Evolutionary conservation across 2,113 vertebrate species (phyloP).

Genomic region (Caretta caretta): DNA sequence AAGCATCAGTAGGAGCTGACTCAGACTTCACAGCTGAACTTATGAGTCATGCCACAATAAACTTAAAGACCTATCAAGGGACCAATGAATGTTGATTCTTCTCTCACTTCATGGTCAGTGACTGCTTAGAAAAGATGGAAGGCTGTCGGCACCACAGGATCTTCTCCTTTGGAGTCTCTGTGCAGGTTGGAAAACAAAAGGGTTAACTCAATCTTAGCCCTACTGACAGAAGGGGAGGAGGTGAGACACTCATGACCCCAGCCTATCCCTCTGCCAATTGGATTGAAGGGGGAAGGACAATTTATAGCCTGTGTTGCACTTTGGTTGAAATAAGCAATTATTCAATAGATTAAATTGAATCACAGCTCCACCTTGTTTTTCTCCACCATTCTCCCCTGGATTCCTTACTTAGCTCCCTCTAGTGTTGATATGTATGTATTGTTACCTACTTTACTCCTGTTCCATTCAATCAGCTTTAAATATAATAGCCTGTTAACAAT

Average conservation of each 20-base stretch:
- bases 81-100: background rate
- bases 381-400: background rate
- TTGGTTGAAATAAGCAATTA: background rate
- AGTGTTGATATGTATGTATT: background rate
- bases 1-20: accelerated
- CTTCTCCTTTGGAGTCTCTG: accelerated
- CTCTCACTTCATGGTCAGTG: background rate
- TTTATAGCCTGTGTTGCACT: background rate
- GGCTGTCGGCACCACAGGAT: accelerated
- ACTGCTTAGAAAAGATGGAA: background rate
- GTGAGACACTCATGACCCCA: background rate
- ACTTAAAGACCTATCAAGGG: background rate
- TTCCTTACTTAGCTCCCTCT: background rate
- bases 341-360: background rate
- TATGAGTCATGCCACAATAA: background rate
- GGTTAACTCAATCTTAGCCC: background rate
- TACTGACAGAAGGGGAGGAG: background rate
- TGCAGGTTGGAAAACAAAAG: background rate
- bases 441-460: background rate
- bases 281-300: background rate
- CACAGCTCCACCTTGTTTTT: accelerated
- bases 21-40: background rate
- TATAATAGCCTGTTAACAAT: background rate
- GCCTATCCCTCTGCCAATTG: background rate
- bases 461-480: background rate